phyloP scores from a whole-genome alignment of 2,113 vertebrate species.

The Galemys pyrenaicus region DNA sequence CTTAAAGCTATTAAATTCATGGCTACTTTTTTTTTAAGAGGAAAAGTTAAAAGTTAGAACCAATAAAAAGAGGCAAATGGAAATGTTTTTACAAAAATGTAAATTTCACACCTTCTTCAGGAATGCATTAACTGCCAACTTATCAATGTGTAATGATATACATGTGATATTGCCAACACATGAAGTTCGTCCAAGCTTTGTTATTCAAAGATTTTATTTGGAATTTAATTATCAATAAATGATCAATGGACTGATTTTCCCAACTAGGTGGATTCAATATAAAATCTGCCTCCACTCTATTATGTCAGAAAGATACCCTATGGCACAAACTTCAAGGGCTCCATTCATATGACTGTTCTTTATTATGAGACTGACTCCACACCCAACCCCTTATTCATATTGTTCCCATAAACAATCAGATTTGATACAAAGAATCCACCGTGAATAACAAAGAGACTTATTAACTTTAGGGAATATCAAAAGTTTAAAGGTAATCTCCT shows the following conservation, averaged over 20 bases:
- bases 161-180: neutral
- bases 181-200: neutral
- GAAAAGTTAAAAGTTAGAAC: neutral
- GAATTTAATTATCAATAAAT: neutral
- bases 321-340: neutral
- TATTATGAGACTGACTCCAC: neutral
- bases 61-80: neutral
- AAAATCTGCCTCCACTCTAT: fast-evolving
- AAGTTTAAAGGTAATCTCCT: neutral
- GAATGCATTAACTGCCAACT: neutral
- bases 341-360: neutral
- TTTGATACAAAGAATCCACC: neutral
- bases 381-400: neutral
- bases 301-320: neutral
- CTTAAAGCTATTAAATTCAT: neutral
- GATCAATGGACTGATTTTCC: neutral
- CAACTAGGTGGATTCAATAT: neutral
- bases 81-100: neutral
- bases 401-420: neutral
- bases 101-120: neutral
- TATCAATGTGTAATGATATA: neutral
- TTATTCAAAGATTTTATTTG: neutral
- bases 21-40: neutral
- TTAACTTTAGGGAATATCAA: neutral
- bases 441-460: too few species aligned